A percentile compares a stretch with the other conserved stretches of the same genome.
These are phyloP conservation scores for Drosophila trapezifrons DNA, from an alignment of 1,140 invertebrate genomes.

Conservation along the genomic window DNA sequence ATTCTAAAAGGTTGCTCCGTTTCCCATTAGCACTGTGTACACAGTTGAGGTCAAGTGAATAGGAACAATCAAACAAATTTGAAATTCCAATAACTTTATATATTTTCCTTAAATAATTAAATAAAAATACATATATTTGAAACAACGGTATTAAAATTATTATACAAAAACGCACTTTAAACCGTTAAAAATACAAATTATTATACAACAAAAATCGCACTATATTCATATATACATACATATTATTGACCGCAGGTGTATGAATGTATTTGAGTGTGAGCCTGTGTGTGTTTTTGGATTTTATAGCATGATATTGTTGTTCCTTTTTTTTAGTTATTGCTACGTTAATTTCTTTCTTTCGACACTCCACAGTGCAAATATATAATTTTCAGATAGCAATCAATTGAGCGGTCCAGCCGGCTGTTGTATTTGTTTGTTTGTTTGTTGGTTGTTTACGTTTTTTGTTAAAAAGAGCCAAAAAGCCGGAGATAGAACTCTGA, in stretches of 20 bases:
- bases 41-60: slow-evolving; percentile 13
- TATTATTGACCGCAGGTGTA: not conserved
- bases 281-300: slow-evolving; percentile 39
- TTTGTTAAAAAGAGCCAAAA: slow-evolving; percentile 29
- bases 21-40: slow-evolving; percentile 16
- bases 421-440: slow-evolving; percentile 57
- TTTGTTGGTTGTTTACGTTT: slow-evolving; percentile 40
- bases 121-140: not conserved
- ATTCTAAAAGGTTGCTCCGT: slow-evolving; percentile 21
- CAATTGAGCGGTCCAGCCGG: slow-evolving; percentile 54
- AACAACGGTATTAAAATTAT: too few species aligned
- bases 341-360: slow-evolving; percentile 70
- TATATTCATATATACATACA: not conserved
- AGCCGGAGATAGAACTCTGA: slow-evolving; percentile 45
- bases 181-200: too few species aligned
- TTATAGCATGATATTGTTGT: slow-evolving; percentile 58
- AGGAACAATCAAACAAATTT: too few species aligned
- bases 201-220: too few species aligned
- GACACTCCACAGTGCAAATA: slow-evolving; percentile 67
- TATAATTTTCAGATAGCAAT: slow-evolving; percentile 66
- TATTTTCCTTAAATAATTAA: not conserved
- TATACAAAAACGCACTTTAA: not conserved
- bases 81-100: too few species aligned
- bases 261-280: slow-evolving; percentile 18
- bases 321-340: slow-evolving; percentile 56